Conservation (phyloP, 2,888 invertebrate genomes). For the Machimus atricapillus region DNA sequence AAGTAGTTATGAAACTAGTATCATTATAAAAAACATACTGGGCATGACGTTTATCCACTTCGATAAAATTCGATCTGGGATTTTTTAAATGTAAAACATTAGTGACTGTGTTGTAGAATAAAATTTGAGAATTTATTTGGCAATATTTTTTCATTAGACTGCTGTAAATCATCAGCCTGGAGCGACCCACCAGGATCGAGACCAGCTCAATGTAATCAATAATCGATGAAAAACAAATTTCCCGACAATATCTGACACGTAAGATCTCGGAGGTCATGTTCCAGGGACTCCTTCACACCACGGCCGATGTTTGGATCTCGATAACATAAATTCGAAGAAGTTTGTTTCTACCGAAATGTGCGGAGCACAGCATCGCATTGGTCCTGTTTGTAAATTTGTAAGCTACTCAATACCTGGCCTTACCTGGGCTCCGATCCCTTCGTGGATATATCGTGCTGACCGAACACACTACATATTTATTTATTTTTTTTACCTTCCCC, state of each 20-base stretch:
- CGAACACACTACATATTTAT: neutral
- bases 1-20: no score
- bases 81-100: no score
- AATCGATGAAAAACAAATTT: conserved; percentile 37
- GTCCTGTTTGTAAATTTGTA: conserved; percentile 34
- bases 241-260: conserved; percentile 27
- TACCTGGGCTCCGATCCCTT: conserved; percentile 4
- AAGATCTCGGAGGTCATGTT: conserved; percentile 26
- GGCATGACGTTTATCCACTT: no score
- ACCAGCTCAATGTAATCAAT: conserved; percentile 9
- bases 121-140: neutral
- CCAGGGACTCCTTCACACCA: conserved; percentile 15
- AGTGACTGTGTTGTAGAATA: neutral
- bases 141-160: conserved; percentile 2
- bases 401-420: conserved; percentile 12
- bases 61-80: no score
- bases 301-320: conserved; percentile 8
- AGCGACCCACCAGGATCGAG: conserved; percentile 20
- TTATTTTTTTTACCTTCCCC: neutral
- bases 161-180: neutral
- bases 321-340: conserved; percentile 32
- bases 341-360: conserved; percentile 4
- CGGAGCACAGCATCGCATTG: neutral
- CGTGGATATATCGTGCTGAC: neutral
- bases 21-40: no score